These are phyloP conservation scores for Naso thynnoides DNA, from an alignment of 2,797 vertebrate genomes.

Conservation along the genomic window DNA sequence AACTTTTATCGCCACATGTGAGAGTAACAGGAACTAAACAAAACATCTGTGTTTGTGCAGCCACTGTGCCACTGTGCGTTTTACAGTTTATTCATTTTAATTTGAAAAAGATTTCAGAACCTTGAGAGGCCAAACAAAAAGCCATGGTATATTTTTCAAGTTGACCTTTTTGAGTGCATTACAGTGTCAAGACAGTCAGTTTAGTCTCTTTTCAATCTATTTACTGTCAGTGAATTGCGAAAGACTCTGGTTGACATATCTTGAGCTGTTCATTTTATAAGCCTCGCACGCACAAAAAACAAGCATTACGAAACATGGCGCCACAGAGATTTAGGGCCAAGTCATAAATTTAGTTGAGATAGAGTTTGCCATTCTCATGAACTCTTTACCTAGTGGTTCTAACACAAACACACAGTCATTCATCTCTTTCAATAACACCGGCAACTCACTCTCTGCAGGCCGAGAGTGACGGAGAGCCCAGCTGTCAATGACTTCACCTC, in stretches of 20 bases:
- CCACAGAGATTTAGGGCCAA: conserved; percentile 64
- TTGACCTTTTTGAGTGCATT: conserved; percentile 7
- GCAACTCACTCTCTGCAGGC: conserved; percentile 36
- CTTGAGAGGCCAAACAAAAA: conserved; percentile 1
- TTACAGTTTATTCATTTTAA: conserved; percentile 4
- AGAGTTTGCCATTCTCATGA: conserved; percentile 78
- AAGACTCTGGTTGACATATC: conserved; percentile 56
- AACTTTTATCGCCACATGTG: conserved; percentile 8
- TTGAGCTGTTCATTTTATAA: conserved; percentile 54
- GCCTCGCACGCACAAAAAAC: conserved; percentile 58
- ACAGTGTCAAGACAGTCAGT: background rate
- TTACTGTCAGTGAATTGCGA: conserved; percentile 42
- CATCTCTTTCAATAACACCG: conserved; percentile 59
- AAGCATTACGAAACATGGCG: conserved; percentile 74
- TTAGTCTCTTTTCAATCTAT: conserved; percentile 16
- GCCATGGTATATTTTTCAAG: background rate
- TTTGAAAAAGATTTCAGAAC: background rate
- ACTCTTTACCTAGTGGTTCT: conserved; percentile 78
- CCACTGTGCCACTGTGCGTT: background rate
- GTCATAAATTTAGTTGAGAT: conserved; percentile 76
- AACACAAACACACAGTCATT: conserved; percentile 68
- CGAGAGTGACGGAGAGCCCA: conserved; percentile 38
- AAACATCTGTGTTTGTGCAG: conserved; percentile 5
- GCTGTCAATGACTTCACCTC: conserved; percentile 26
- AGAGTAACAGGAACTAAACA: background rate